Percentiles rank a stretch among this genome's conserved stretches.
Conservation (phyloP, 2,113 vertebrate genomes). For the Nettapus auritus region DNA sequence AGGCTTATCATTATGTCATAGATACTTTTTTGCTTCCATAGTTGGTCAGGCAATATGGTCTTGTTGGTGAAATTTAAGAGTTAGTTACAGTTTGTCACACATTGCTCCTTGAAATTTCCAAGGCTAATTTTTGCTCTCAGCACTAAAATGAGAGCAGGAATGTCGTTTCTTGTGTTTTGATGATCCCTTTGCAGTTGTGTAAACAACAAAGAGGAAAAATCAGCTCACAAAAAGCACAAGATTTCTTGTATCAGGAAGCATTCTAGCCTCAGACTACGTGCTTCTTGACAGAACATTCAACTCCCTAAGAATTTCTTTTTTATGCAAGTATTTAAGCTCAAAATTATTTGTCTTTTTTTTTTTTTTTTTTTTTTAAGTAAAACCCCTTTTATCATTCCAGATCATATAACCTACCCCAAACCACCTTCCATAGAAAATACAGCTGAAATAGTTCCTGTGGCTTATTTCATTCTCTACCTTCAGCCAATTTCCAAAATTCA, state of each 20-base stretch:
- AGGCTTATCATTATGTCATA: neutral
- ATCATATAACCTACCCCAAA: neutral
- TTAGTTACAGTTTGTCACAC: neutral
- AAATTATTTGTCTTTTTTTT: neutral
- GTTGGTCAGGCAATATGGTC: accelerated
- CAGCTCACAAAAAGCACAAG: neutral
- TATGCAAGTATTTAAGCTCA: neutral
- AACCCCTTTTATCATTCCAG: neutral
- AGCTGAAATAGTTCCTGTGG: neutral
- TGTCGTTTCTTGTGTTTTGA: accelerated
- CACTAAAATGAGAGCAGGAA: neutral
- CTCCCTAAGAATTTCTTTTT: neutral
- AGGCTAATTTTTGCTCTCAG: neutral
- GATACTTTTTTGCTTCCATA: neutral
- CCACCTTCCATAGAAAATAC: neutral
- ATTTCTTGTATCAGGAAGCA: neutral
- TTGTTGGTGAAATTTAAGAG: neutral
- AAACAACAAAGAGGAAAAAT: neutral
- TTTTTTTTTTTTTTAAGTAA: neutral
- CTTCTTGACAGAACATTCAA: neutral
- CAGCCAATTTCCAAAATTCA: neutral
- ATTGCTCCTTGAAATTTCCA: neutral
- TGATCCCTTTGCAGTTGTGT: neutral
- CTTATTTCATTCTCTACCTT: neutral
- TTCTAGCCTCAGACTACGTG: neutral